Evolutionary conservation across 2,888 invertebrate species (phyloP).

Genomic region (Lithophane semibrunnea): DNA sequence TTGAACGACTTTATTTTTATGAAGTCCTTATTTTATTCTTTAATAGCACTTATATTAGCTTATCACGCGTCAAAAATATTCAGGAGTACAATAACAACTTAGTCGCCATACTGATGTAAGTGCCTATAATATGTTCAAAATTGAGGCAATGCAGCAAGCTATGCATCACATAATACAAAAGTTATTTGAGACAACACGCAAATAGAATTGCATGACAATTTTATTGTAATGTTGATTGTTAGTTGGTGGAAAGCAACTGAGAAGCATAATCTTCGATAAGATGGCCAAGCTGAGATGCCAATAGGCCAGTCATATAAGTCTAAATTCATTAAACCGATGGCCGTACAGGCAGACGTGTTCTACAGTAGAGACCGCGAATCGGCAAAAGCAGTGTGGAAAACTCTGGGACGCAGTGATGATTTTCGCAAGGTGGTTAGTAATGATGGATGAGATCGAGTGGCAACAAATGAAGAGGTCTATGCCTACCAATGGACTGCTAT

Average conservation of each 20-base stretch:
- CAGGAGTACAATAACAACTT: background rate
- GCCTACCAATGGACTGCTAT: background rate
- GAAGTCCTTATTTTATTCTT: slow-evolving; percentile 23
- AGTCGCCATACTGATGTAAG: slow-evolving; percentile 9
- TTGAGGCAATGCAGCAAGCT: slow-evolving; percentile 4
- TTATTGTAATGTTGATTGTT: background rate
- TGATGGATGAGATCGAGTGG: background rate
- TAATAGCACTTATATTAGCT: slow-evolving; percentile 13
- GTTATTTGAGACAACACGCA: background rate
- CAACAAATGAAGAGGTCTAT: background rate
- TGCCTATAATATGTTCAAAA: slow-evolving; percentile 15
- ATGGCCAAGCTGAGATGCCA: background rate
- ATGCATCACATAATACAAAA: background rate
- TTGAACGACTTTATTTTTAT: slow-evolving; percentile 7
- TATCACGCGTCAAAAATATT: slow-evolving; percentile 15
- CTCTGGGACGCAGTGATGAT: background rate
- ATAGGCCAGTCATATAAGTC: background rate
- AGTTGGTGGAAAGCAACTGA: background rate
- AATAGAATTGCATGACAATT: background rate
- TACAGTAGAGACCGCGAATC: background rate
- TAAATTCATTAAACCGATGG: background rate
- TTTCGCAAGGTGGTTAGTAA: background rate
- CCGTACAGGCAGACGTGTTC: background rate
- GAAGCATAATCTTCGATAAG: background rate
- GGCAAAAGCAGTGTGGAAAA: background rate